Conservation (phyloP, 2,888 invertebrate species). For the Apotomis capreana region DNA sequence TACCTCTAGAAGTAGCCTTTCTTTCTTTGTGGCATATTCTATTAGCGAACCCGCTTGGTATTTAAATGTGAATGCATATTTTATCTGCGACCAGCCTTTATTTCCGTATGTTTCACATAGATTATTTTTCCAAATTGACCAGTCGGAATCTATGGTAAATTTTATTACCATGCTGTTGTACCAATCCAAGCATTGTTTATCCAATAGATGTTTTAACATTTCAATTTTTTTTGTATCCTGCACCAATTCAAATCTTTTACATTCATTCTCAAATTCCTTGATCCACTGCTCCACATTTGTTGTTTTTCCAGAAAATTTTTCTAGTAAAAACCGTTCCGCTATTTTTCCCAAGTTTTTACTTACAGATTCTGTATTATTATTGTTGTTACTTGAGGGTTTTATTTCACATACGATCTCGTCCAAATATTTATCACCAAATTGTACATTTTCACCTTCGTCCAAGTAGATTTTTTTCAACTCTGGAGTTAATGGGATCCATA, state of each 20-base stretch:
- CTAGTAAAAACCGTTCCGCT: no score
- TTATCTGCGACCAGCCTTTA: constrained; percentile 1
- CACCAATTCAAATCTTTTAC: constrained; percentile 32
- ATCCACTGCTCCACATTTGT: neutral
- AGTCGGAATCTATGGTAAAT: constrained; percentile 7
- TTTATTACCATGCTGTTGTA: constrained; percentile 41
- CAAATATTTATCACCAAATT: neutral
- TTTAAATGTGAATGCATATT: constrained; percentile 43
- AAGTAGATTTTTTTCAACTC: constrained; percentile 5
- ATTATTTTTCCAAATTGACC: constrained; percentile 28
- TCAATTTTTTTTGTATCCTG: constrained; percentile 17
- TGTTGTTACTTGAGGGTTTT: neutral
- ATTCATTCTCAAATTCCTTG: constrained; percentile 41
- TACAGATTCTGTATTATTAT: neutral
- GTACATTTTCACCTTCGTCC: constrained; percentile 22
- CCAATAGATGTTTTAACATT: no score
- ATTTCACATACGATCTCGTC: constrained; percentile 7
- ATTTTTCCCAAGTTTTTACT: no score
- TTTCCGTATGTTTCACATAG: constrained; percentile 39
- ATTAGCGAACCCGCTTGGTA: constrained; percentile 32
- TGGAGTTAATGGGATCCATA: constrained; percentile 14
- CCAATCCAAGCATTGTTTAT: constrained; percentile 37
- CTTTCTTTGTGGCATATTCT: constrained; percentile 42
- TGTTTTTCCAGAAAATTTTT: no score
- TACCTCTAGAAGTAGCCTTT: constrained; percentile 1